Evolutionary conservation across 1,140 invertebrate genomes (phyloP).

Genomic region (Pentalonia nigronervosa): DNA sequence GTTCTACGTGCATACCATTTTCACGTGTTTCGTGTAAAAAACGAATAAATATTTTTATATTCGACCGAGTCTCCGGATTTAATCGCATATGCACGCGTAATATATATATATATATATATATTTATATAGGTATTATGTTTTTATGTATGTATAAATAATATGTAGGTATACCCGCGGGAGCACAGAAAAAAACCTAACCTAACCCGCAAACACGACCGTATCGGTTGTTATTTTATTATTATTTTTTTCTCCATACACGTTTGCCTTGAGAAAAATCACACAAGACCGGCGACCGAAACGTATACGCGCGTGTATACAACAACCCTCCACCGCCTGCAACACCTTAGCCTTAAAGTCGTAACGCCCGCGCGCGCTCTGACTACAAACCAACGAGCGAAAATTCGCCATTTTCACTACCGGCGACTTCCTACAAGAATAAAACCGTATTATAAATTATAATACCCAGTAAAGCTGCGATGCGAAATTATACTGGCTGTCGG

Average conservation of each 20-base stretch:
- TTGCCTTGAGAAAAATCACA: constrained; percentile 55
- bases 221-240: constrained; percentile 18
- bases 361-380: background rate
- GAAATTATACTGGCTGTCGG: background rate
- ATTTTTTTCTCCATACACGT: constrained; percentile 33
- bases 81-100: background rate
- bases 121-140: background rate
- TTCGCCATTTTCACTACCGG: background rate
- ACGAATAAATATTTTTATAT: constrained; percentile 10
- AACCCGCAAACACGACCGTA: constrained; percentile 25
- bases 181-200: constrained; percentile 24
- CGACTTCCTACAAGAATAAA: background rate
- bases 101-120: background rate
- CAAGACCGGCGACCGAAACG: constrained; percentile 33
- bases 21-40: background rate
- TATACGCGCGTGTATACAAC: background rate
- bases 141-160: background rate
- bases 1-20: background rate
- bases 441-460: background rate
- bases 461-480: background rate
- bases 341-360: background rate
- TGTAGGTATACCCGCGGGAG: background rate
- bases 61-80: background rate
- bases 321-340: background rate
- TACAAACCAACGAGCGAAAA: background rate